Evolutionary conservation across 2,888 invertebrate species (phyloP), one percentile per base, ranked within the genome.

Genomic region (Drosophila austrosaltans): DNA sequence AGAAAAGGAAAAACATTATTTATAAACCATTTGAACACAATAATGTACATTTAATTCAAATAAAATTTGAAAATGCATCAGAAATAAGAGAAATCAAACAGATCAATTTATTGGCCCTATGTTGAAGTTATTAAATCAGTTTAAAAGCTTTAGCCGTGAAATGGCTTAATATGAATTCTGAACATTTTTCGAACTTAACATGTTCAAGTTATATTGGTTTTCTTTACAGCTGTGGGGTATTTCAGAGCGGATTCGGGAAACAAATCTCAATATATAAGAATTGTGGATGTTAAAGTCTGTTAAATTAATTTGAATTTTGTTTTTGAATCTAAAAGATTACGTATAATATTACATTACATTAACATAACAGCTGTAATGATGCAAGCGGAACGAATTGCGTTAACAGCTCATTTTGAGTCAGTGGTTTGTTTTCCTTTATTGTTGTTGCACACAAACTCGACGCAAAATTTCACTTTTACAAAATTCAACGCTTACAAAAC

Each of bases 31-130:
- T 48, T 60, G 77, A 77, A 85, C 75, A 78, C 77, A 81, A 77
- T 81, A 82, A 82, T 88, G 79, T 84, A 88, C 62, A 81, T 79
- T 89, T 79, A 90, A 82, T 87, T 89, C 89, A 90, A 89, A 89
- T 89, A 79, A 78, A 90, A 89, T 89, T 89, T 89, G 90, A 72
- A 87, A 84, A 81, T 82, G 75, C 82, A 89, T 83, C 70, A 80
- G 75, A 76, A 89, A 82, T 86, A 85, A 86, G 76, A 76, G 54
- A 72, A 66, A 65, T n/a, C 3, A 40, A n/a, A 40, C 40, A 40
- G 12, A 40, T 40, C 12, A 2, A 40, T 40, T 40, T 40, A 12
- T 40, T 40, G 40, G 12, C 40, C 3, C 2, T 39, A 12, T 39
- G 2, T 39, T 40, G 40, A 40, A n/a, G n/a, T n/a, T 3, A 40